Conservation (phyloP, 2,888 invertebrate species). For the Lasius fuliginosus region DNA sequence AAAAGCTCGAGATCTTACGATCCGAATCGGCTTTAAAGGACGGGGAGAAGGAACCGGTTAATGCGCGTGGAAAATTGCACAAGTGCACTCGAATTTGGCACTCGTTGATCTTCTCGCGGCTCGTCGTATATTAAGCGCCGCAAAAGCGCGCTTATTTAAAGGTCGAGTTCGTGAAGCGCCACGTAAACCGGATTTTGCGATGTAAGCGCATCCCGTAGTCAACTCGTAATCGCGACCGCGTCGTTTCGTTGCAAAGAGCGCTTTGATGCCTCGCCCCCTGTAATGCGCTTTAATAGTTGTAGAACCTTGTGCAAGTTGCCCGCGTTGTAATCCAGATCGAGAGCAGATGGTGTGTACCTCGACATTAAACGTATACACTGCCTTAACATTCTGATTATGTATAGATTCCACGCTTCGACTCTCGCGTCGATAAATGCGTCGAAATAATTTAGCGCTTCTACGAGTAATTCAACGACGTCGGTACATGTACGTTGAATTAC, state of each 20-base stretch:
- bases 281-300: constrained; percentile 43
- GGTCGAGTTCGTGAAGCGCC: constrained; percentile 30
- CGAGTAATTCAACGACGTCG: not conserved
- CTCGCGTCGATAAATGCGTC: not conserved
- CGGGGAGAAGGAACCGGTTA: not conserved
- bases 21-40: not conserved
- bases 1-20: not conserved
- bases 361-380: not conserved
- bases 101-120: not conserved
- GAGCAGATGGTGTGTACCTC: constrained; percentile 13
- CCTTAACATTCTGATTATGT: constrained; percentile 3
- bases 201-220: constrained; percentile 31
- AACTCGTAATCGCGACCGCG: constrained; percentile 12
- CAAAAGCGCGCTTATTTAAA: constrained; percentile 23
- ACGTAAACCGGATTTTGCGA: constrained; percentile 35
- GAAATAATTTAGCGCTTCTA: constrained; percentile 11
- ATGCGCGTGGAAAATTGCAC: not conserved
- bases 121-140: constrained; percentile 7
- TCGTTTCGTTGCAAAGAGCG: constrained; percentile 36
- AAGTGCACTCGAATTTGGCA: not conserved
- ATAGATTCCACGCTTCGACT: not conserved
- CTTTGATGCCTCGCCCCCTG: constrained; percentile 37
- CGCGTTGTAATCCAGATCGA: constrained; percentile 31
- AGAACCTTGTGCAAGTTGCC: constrained; percentile 3
- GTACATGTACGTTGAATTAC: not conserved